Conservation (phyloP, 2,888 invertebrate genomes). For the Clanis bilineata region DNA sequence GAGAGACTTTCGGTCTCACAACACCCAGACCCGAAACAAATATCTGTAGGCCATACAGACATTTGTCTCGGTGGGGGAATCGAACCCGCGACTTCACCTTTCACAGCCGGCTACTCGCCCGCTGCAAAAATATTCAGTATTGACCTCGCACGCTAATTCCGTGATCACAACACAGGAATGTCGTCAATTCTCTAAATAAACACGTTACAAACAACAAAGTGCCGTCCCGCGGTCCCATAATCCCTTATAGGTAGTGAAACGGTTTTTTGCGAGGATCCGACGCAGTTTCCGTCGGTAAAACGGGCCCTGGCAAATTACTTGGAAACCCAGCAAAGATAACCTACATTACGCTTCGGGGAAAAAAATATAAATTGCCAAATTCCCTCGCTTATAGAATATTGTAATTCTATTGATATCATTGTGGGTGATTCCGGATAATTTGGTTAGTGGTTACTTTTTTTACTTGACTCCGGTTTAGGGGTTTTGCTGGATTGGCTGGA, state of each 20-base stretch:
- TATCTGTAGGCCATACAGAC: no score
- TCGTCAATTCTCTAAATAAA: constrained; percentile 8
- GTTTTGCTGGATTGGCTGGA: background rate
- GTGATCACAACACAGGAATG: background rate
- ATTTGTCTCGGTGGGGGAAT: no score
- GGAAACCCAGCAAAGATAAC: constrained; percentile 38
- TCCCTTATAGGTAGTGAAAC: constrained; percentile 8
- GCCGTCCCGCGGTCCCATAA: constrained; percentile 10
- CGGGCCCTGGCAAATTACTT: constrained; percentile 32
- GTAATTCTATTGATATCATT: constrained; percentile 17
- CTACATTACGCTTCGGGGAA: constrained; percentile 13
- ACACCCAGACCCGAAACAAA: no score
- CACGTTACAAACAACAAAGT: constrained; percentile 3
- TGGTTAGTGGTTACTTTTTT: background rate
- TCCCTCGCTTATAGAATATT: constrained; percentile 11
- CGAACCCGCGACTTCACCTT: no score
- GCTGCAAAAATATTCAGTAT: background rate
- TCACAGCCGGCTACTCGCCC: no score
- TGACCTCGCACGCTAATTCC: background rate
- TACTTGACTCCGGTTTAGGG: background rate
- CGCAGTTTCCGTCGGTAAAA: constrained; percentile 8
- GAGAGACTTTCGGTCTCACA: no score
- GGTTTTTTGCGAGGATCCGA: constrained; percentile 11
- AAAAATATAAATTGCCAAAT: constrained; percentile 16
- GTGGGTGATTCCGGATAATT: background rate